phyloP scores from a whole-genome alignment of 2,888 invertebrate genomes.

The Diadegma fenestrale region DNA sequence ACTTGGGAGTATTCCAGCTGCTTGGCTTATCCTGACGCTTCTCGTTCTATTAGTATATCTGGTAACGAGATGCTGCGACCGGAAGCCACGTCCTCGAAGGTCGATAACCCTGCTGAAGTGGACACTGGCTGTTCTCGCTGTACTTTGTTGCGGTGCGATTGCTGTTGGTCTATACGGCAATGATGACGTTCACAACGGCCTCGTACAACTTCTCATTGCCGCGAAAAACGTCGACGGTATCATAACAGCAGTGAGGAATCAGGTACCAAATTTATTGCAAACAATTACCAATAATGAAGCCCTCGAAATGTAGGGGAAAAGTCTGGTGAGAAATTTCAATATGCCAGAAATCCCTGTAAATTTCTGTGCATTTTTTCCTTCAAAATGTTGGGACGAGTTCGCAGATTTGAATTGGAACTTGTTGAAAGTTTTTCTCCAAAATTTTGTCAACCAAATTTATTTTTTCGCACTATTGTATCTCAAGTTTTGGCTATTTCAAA shows the following conservation, averaged over 20 bases:
- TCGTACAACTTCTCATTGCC: constrained; percentile 92
- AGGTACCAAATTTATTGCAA: constrained; percentile 86
- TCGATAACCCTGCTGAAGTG: constrained; percentile 95
- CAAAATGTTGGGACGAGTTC: no score
- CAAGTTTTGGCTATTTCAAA: neutral
- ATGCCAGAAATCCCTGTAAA: no score
- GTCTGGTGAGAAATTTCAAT: neutral
- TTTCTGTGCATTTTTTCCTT: no score
- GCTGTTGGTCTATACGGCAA: constrained; percentile 97
- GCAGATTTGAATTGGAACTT: no score
- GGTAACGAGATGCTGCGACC: constrained; percentile 97
- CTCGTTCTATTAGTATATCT: constrained; percentile 96
- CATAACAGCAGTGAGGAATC: constrained; percentile 92
- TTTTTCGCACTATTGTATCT: neutral
- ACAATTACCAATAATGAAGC: neutral
- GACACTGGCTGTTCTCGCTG: constrained; percentile 92
- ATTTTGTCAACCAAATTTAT: neutral
- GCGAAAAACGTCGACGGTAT: constrained; percentile 93
- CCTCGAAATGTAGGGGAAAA: neutral
- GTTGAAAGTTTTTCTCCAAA: no score
- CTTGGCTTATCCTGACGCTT: constrained; percentile 95
- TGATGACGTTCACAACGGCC: constrained; percentile 96
- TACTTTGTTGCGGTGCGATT: constrained; percentile 95
- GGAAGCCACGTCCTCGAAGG: constrained; percentile 94
- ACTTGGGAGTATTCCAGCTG: constrained; percentile 96